Percentiles rank a stretch among this genome's conserved stretches.
Evolutionary conservation across 30 jellyfish, hydroid and myxozoan genomes (phyloP).

Genomic region (Cassiopea andromeda): DNA sequence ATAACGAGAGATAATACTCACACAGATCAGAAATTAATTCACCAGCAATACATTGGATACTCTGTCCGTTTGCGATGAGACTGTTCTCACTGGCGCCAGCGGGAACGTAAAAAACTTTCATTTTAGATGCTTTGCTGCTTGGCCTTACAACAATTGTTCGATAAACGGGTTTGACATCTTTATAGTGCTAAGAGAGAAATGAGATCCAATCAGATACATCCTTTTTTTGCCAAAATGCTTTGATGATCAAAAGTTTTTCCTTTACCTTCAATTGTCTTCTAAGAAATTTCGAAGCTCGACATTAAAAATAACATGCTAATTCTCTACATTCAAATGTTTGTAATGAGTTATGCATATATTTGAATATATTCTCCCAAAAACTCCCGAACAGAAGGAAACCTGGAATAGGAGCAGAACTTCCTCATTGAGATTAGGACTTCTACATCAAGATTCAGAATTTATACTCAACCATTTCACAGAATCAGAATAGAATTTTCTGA

Average conservation of each 20-base stretch:
- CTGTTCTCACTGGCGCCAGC: conserved; percentile 28
- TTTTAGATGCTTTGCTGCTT: conserved; percentile 66
- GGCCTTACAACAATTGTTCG: conserved; percentile 57
- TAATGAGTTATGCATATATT: no score
- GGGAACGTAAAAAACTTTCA: conserved; percentile 61
- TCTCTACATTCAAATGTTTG: no score
- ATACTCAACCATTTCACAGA: no score
- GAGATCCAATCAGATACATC: not conserved
- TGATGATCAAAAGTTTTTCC: not conserved
- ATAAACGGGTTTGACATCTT: conserved; percentile 34
- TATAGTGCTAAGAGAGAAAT: conserved; percentile 47
- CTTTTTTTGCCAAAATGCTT: no score
- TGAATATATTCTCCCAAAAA: no score
- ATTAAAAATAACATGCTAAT: no score
- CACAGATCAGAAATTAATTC: conserved; percentile 49
- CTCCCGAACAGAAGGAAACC: no score
- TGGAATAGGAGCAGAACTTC: no score
- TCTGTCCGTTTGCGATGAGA: conserved; percentile 27
- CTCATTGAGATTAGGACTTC: no score
- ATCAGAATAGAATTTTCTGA: not conserved
- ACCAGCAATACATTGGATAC: conserved; percentile 69
- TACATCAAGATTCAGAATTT: no score
- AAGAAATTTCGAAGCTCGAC: no score
- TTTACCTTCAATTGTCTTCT: not conserved
- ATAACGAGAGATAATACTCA: not conserved